Percentiles rank a stretch among this genome's conserved stretches.
phyloP scores from a whole-genome alignment of 1,140 invertebrate genomes.

The Cherax destructor region DNA sequence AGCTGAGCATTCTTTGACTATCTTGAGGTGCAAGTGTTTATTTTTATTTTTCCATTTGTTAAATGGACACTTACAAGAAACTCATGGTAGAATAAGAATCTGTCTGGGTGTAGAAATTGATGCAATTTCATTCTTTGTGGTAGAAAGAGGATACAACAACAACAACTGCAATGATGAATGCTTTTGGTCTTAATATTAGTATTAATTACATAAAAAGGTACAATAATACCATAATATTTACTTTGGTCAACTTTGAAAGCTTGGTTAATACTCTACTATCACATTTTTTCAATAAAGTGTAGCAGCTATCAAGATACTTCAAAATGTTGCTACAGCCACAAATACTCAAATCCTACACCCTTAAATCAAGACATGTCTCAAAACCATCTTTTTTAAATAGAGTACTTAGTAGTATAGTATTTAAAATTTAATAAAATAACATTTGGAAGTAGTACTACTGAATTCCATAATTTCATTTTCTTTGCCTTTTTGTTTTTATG shows the following conservation, averaged over 20 bases:
- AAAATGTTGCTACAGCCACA: constrained; percentile 32
- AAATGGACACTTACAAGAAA: constrained; percentile 51
- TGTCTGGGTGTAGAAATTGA: constrained; percentile 60
- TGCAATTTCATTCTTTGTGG: constrained; percentile 60
- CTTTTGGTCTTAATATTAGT: constrained; percentile 61
- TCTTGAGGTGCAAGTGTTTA: constrained; percentile 5
- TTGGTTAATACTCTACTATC: constrained; percentile 65
- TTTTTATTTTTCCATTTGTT: constrained; percentile 33
- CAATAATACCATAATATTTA: constrained; percentile 65
- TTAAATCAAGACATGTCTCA: no score
- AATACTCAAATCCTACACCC: no score
- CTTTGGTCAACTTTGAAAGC: constrained; percentile 64
- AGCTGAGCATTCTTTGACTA: constrained; percentile 48
- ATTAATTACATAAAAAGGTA: constrained; percentile 65
- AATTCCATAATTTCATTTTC: no score
- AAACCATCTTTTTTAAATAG: no score
- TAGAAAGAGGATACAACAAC: constrained; percentile 55
- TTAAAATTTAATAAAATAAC: no score
- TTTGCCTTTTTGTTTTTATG: no score
- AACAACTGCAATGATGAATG: constrained; percentile 64
- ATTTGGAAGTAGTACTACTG: no score
- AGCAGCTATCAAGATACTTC: constrained; percentile 47
- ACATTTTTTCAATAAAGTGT: constrained; percentile 48
- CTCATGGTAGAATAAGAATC: constrained; percentile 52
- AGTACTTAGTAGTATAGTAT: no score